Conservation (phyloP, 2,797 vertebrate species). For the Dallia pectoralis region DNA sequence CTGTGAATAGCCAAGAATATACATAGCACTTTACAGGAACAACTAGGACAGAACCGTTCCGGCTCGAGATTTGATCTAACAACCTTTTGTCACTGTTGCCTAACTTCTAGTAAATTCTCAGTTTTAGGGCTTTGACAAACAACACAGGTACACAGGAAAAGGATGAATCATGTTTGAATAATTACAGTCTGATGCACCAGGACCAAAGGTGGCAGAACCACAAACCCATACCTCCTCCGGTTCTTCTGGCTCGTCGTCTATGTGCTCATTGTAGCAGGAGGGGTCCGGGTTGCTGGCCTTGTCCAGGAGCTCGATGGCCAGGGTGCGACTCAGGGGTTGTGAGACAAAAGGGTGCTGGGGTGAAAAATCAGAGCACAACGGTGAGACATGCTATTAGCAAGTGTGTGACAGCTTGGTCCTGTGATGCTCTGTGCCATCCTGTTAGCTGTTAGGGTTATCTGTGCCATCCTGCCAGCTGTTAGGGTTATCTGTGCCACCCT, state of each 20-base stretch:
- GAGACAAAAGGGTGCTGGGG: constrained; percentile 83
- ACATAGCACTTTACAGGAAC: too few relatives aligned
- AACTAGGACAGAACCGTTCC: too few relatives aligned
- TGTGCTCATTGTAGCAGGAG: constrained; percentile 62
- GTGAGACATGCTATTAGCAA: not conserved
- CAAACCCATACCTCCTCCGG: not conserved
- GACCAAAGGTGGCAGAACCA: not conserved
- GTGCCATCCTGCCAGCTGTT: not conserved
- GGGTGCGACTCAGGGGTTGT: constrained; percentile 80
- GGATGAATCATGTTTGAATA: not conserved
- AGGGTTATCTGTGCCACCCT: not conserved
- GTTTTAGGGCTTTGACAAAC: not conserved
- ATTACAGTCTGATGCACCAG: not conserved
- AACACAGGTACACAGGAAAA: not conserved
- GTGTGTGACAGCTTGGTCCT: not conserved
- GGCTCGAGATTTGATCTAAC: too few relatives aligned
- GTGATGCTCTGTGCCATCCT: not conserved
- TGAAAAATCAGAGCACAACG: not conserved
- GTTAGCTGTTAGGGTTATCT: not conserved
- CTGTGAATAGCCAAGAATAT: not conserved
- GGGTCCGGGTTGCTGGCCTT: constrained; percentile 87
- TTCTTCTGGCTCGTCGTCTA: constrained; percentile 3
- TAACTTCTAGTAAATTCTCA: too few relatives aligned
- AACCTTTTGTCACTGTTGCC: too few relatives aligned
- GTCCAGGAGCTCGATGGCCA: constrained; percentile 85